Conservation (phyloP, 2,113 vertebrate genomes). For the Smithornis capensis region DNA sequence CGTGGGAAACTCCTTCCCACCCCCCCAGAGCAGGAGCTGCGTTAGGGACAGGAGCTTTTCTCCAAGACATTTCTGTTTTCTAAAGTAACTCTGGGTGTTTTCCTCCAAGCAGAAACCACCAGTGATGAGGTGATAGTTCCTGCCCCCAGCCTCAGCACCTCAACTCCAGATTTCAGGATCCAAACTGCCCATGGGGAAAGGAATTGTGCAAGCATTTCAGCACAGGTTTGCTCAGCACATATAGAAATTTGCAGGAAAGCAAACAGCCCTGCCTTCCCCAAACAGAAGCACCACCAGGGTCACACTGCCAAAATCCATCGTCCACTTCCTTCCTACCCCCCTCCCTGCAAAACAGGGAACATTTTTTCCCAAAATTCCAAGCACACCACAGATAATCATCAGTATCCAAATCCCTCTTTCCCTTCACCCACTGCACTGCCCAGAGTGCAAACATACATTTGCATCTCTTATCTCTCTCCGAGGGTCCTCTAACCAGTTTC, state of each 20-base stretch:
- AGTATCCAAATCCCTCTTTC: not conserved
- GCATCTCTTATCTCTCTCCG: not conserved
- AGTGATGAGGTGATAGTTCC: not conserved
- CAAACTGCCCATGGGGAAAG: fast-evolving
- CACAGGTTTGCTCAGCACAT: not conserved
- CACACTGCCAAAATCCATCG: fast-evolving
- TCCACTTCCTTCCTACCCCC: not conserved
- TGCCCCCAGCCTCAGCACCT: not conserved
- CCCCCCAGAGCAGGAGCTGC: not conserved
- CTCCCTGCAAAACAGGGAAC: not conserved
- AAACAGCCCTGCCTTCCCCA: not conserved
- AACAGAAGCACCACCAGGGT: not conserved
- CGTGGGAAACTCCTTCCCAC: not conserved
- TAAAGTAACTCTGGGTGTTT: not conserved
- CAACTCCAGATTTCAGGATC: not conserved
- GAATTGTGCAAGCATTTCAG: fast-evolving
- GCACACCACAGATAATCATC: not conserved
- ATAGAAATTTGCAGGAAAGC: not conserved
- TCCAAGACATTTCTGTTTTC: not conserved
- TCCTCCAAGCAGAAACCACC: not conserved
- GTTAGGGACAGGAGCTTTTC: not conserved
- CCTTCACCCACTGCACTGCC: not conserved
- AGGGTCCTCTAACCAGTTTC: fast-evolving
- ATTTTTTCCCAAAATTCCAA: not conserved
- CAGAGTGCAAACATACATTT: fast-evolving